Conservation (phyloP, 2,888 invertebrate species). For the Brachypalpus laphriformis region DNA sequence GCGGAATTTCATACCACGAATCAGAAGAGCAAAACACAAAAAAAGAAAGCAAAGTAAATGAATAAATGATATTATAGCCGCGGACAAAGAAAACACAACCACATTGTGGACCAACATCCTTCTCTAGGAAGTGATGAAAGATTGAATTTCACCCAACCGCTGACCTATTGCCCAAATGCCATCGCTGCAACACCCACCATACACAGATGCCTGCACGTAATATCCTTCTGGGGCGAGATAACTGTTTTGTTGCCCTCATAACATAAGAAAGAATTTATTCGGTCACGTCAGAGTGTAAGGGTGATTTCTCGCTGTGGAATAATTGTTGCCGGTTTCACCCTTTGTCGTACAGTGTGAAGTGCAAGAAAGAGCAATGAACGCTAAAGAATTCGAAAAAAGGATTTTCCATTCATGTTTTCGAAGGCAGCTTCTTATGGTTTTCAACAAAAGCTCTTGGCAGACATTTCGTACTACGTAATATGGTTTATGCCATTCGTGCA, state of each 20-base stretch:
- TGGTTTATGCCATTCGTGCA: too few relatives aligned
- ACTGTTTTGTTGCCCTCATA: background rate
- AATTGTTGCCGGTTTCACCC: conserved; percentile 3
- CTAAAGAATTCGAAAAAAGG: too few relatives aligned
- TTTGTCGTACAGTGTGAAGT: background rate
- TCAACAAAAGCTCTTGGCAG: too few relatives aligned
- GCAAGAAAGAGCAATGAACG: background rate
- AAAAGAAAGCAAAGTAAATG: conserved; percentile 16
- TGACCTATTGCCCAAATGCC: too few relatives aligned
- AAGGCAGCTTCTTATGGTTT: too few relatives aligned
- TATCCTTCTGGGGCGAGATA: background rate
- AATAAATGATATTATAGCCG: conserved; percentile 4
- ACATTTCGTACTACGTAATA: too few relatives aligned
- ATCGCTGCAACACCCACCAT: background rate
- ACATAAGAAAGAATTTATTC: background rate
- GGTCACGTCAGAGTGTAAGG: conserved; percentile 1
- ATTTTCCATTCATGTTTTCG: too few relatives aligned
- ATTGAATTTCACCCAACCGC: background rate
- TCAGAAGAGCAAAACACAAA: background rate
- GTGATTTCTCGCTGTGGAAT: background rate
- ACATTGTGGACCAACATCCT: conserved; percentile 2
- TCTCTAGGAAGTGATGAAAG: background rate
- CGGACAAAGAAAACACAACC: conserved; percentile 6
- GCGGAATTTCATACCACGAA: background rate
- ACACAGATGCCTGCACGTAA: background rate